phyloP scores from a whole-genome alignment of 1,140 invertebrate species.

The Pseudomyrmex gracilis region DNA sequence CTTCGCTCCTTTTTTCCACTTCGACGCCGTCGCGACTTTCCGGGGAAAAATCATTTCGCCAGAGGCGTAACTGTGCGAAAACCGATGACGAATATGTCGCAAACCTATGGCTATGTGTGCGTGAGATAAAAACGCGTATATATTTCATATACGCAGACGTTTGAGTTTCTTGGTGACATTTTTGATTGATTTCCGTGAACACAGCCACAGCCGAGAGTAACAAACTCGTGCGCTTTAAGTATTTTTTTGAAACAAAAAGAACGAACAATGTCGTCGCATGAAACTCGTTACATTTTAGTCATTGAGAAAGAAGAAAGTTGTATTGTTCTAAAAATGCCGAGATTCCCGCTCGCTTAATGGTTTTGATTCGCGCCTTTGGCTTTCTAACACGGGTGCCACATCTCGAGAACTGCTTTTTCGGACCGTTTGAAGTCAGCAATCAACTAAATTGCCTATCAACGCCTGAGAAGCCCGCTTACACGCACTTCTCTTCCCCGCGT shows the following conservation, averaged over 20 bases:
- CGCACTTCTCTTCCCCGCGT: conserved; percentile 62
- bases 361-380: conserved; percentile 55
- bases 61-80: conserved; percentile 30
- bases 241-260: no score
- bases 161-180: not conserved
- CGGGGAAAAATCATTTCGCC: conserved; percentile 41
- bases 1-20: conserved; percentile 20
- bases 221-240: no score
- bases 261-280: no score
- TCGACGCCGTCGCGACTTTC: conserved; percentile 43
- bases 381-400: conserved; percentile 16
- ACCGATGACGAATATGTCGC: conserved; percentile 3
- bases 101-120: not conserved
- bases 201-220: not conserved
- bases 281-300: not conserved
- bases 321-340: conserved; percentile 64
- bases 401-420: conserved; percentile 70
- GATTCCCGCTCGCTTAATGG: not conserved
- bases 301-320: not conserved
- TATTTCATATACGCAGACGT: not conserved
- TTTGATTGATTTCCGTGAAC: not conserved
- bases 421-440: conserved; percentile 84
- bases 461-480: conserved; percentile 71
- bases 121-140: not conserved
- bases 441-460: conserved; percentile 85